phyloP scores from a whole-genome alignment of 2,113 vertebrate species.

The Ictalurus furcatus region DNA sequence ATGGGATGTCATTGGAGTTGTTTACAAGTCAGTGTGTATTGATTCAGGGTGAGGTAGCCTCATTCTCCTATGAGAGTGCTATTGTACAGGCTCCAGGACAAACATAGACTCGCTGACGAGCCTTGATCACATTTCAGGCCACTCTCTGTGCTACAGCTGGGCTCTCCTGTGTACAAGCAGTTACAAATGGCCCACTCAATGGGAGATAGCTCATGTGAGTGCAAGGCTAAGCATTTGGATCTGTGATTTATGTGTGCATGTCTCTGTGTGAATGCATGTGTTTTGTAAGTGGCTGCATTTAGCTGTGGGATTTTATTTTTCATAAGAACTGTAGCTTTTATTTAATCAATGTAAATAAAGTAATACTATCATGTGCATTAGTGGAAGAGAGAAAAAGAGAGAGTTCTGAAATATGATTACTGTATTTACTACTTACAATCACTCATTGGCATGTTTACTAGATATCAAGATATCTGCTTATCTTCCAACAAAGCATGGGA shows the following conservation, averaged over 20 bases:
- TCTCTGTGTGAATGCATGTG: constrained; percentile 31
- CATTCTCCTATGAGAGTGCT: constrained; percentile 43
- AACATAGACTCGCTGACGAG: constrained; percentile 47
- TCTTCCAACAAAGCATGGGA: constrained; percentile 17
- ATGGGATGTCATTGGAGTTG: constrained; percentile 51
- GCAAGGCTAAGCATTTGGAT: constrained; percentile 39
- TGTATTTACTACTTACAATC: constrained; percentile 31
- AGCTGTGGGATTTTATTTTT: background rate
- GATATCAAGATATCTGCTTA: constrained; percentile 8
- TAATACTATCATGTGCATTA: background rate
- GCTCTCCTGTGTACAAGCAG: constrained; percentile 42
- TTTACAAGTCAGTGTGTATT: constrained; percentile 54
- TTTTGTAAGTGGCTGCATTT: constrained; percentile 10
- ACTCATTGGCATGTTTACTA: constrained; percentile 34
- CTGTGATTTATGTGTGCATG: constrained; percentile 39
- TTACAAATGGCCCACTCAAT: constrained; percentile 47
- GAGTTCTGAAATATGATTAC: background rate
- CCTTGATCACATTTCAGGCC: constrained; percentile 53
- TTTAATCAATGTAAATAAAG: background rate
- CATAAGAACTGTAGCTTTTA: background rate
- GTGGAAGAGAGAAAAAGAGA: constrained; percentile 11
- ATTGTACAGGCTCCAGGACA: constrained; percentile 49
- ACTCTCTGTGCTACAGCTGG: constrained; percentile 43
- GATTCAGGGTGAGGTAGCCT: constrained; percentile 50
- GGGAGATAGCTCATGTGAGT: constrained; percentile 36